A percentile compares a stretch with the other conserved stretches of the same genome.
Conservation (phyloP, 1,140 invertebrate species). For the Drosophila pruinosa region DNA sequence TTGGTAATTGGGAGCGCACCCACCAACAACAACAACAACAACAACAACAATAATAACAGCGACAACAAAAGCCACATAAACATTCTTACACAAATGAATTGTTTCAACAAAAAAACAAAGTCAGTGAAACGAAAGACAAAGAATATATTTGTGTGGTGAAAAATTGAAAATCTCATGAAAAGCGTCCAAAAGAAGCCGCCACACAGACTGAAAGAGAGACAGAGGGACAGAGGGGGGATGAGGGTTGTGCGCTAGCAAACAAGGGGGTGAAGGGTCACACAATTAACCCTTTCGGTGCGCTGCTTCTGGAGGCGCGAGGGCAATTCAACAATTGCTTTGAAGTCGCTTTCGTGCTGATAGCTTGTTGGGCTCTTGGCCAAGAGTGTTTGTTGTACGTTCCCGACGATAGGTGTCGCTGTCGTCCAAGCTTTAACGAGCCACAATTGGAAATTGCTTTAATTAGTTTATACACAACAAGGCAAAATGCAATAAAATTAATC, state of each 20-base stretch:
- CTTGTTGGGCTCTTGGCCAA: background rate
- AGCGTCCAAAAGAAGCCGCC: conserved; percentile 32
- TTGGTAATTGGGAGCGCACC: conserved; percentile 63
- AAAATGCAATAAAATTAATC: conserved; percentile 73
- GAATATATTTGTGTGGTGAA: conserved; percentile 31
- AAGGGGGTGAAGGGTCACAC: conserved; percentile 27
- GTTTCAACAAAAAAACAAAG: conserved; percentile 15
- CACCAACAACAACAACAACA: conserved; percentile 44
- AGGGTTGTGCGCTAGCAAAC: background rate
- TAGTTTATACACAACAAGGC: conserved; percentile 64
- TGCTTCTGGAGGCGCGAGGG: conserved; percentile 35
- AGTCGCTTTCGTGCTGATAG: conserved; percentile 32
- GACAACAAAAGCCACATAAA: conserved; percentile 16
- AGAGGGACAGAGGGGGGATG: background rate
- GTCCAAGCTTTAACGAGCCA: background rate
- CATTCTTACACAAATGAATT: conserved; percentile 17
- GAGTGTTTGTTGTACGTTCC: background rate
- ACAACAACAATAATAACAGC: conserved; percentile 13
- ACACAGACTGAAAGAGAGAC: background rate
- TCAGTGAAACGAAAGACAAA: background rate
- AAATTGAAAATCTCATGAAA: conserved; percentile 49
- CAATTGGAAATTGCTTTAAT: conserved; percentile 63
- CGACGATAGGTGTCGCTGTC: conserved; percentile 9
- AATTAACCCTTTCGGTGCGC: conserved; percentile 76
- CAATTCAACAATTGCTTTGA: conserved; percentile 51